phyloP scores from a whole-genome alignment of 2,888 invertebrate genomes.

The Myopa testacea region DNA sequence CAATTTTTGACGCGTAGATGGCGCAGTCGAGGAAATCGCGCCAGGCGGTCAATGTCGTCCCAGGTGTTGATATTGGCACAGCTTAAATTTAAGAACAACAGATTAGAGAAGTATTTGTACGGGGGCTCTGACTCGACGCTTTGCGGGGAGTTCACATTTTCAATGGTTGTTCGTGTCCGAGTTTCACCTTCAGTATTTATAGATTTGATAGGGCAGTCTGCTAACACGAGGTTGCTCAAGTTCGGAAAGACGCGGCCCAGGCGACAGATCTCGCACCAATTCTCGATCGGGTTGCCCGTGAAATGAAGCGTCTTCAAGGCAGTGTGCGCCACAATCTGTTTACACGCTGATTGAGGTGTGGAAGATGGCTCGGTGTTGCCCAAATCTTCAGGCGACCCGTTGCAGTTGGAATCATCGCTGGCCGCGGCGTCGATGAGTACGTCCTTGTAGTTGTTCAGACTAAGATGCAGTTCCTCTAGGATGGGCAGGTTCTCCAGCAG shows the following conservation, averaged over 20 bases:
- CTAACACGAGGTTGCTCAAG: slow-evolving; percentile 85
- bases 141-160: neutral
- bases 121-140: slow-evolving; percentile 68
- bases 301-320: slow-evolving; percentile 85
- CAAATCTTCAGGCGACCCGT: slow-evolving; percentile 8
- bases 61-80: slow-evolving; percentile 85
- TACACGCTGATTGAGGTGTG: slow-evolving; percentile 59
- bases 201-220: slow-evolving; percentile 83
- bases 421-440: slow-evolving; percentile 75
- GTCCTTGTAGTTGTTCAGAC: slow-evolving; percentile 87
- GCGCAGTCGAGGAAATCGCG: slow-evolving; percentile 83
- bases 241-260: slow-evolving; percentile 88
- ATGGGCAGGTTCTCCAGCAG: slow-evolving; percentile 81
- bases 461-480: slow-evolving; percentile 91
- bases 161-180: neutral
- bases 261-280: slow-evolving; percentile 86
- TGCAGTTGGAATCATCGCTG: slow-evolving; percentile 28
- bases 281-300: slow-evolving; percentile 86
- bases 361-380: slow-evolving; percentile 20
- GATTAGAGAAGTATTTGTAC: slow-evolving; percentile 68
- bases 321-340: slow-evolving; percentile 71
- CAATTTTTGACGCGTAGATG: slow-evolving; percentile 82
- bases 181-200: slow-evolving; percentile 47
- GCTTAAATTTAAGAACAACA: slow-evolving; percentile 86
- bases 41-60: slow-evolving; percentile 89